Base-by-base conservation (phyloP, 1,140 invertebrate species). In the Holcopasites calliopsidis region DNA sequence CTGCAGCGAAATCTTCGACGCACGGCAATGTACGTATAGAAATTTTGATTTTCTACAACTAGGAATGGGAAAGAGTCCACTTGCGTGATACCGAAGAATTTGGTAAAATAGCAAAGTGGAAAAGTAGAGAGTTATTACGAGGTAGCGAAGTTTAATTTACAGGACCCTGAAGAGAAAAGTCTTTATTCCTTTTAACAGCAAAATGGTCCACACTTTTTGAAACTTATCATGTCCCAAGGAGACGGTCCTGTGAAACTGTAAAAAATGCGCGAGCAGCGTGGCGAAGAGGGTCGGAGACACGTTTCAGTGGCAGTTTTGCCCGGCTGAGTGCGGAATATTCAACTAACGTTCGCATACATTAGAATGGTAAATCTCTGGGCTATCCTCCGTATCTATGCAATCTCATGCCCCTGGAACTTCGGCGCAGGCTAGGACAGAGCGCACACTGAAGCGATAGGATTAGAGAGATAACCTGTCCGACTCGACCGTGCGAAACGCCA, bases 341-440 rank as follows among this genome's bases (percentile, higher is more conserved):
- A 73, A 73, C 71, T 73, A 73, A 73, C 71, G 71, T 66, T 66
- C 71, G 71, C 71, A 73, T 73, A 66, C 61, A 73, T 73, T 73
- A 73, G 71, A 73, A 73, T 73, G 71, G 71, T 73, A 73, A 73
- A 73, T 73, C 71, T 73, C 71, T 13, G 38, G 61, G 11, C 71
- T 73, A 73, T 73, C 71, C 71, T 65, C 50, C 71, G 71, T 73
- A 73, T 73, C 71, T 73, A 73, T 73, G 71, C 71, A 66, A 73
- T 73, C 71, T 73, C 71, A 73, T 73, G 71, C 71, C 71, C 61
- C 49, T 73, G 71, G 61, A 66, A 73, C 44, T 73, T 73, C 61
- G 71, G 61, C 61, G 31, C 28, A 44, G 28, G 38, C 50, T 65
- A 35, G 61, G 44, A 54, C 38, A 26, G n/a, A n/a, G 49, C 71